These are phyloP conservation scores for Mixornis gularis DNA, from an alignment of 2,113 vertebrate species.

Conservation along the genomic window DNA sequence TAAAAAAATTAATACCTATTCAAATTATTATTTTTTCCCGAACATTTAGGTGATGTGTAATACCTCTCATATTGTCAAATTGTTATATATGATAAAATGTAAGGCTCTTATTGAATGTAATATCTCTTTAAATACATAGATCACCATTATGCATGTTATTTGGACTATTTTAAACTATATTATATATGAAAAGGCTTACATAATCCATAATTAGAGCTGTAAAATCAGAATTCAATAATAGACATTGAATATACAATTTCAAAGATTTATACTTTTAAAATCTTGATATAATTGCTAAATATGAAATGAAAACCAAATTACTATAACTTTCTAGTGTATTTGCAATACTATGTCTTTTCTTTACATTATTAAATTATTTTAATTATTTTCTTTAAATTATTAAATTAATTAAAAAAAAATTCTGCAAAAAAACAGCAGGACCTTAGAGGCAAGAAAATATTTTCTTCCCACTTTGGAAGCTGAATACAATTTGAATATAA, in stretches of 20 bases:
- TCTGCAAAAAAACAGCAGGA: slow-evolving; percentile 11
- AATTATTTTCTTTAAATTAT: background rate
- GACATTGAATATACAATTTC: background rate
- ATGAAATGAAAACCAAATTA: background rate
- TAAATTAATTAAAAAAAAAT: background rate
- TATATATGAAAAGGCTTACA: background rate
- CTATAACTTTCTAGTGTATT: background rate
- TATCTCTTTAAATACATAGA: background rate
- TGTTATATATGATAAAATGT: background rate
- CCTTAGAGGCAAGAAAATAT: background rate
- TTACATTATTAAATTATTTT: background rate
- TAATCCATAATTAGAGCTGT: background rate
- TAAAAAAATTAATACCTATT: background rate
- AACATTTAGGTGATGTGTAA: background rate
- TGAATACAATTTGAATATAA: slow-evolving; percentile 7
- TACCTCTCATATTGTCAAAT: background rate
- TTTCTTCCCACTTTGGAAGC: slow-evolving; percentile 16
- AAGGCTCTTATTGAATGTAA: background rate
- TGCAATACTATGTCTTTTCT: background rate
- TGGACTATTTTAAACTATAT: background rate
- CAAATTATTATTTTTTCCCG: background rate
- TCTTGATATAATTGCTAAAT: background rate
- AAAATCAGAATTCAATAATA: background rate
- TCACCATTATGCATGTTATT: background rate
- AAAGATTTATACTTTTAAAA: background rate